A percentile compares a stretch with the other conserved stretches of the same genome.
Evolutionary conservation across 2,888 invertebrate species (phyloP).

Genomic region (Abscondita cerata): DNA sequence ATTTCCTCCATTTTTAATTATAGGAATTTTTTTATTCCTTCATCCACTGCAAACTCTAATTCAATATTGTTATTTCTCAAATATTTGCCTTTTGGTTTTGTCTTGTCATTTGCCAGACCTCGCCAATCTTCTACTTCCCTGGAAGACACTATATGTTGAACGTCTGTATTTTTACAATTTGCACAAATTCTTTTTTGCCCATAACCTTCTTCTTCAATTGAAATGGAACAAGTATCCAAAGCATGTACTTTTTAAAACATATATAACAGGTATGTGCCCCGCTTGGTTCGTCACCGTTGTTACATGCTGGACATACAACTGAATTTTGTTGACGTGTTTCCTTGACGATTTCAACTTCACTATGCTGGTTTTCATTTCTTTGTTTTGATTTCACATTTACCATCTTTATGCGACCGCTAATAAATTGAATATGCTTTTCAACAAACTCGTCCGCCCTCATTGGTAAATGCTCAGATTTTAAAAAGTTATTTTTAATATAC

Average conservation of each 20-base stretch:
- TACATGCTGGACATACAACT: not conserved
- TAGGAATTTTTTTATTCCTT: too few relatives aligned
- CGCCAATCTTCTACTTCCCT: not conserved
- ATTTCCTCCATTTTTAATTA: too few relatives aligned
- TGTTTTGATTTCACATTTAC: not conserved
- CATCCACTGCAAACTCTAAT: too few relatives aligned
- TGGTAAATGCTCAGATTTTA: not conserved
- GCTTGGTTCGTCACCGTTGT: not conserved
- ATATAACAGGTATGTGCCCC: not conserved
- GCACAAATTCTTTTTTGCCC: not conserved
- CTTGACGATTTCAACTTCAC: not conserved
- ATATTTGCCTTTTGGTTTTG: not conserved
- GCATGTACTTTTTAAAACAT: too few relatives aligned
- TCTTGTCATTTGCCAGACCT: not conserved
- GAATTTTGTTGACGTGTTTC: too few relatives aligned
- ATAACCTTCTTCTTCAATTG: slow-evolving; percentile 1
- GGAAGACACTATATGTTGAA: not conserved
- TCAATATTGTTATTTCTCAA: too few relatives aligned
- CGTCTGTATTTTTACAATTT: not conserved
- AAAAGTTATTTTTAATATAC: slow-evolving; percentile 6
- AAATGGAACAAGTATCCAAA: too few relatives aligned
- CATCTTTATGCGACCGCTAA: slow-evolving; percentile 11
- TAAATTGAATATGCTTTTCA: slow-evolving; percentile 12
- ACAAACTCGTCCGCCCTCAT: slow-evolving; percentile 6
- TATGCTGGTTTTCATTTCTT: too few relatives aligned